Conservation (phyloP, 2,888 invertebrate species). For the Pandemis heparana region DNA sequence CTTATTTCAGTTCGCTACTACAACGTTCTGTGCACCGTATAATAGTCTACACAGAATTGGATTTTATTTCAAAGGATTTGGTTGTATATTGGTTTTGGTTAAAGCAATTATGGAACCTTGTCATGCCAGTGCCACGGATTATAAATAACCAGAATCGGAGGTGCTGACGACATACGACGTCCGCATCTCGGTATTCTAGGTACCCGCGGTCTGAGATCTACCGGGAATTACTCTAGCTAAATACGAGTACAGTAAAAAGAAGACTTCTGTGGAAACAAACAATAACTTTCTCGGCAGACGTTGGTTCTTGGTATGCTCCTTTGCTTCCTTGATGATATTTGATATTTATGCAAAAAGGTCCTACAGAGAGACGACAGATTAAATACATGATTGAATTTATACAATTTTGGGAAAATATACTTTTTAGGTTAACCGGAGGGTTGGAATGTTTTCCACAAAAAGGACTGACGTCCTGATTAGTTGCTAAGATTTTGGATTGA, state of each 20-base stretch:
- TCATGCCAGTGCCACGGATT: slow-evolving; percentile 19
- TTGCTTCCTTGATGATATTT: too few relatives aligned
- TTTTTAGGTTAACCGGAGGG: too few relatives aligned
- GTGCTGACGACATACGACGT: slow-evolving; percentile 30
- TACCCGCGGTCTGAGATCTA: slow-evolving; percentile 3
- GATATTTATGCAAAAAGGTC: too few relatives aligned
- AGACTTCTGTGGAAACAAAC: too few relatives aligned
- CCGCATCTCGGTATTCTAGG: slow-evolving; percentile 22
- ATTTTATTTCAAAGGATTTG: not conserved
- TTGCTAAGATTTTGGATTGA: too few relatives aligned
- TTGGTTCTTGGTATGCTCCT: too few relatives aligned
- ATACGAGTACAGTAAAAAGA: too few relatives aligned
- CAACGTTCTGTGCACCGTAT: not conserved
- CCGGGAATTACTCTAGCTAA: not conserved
- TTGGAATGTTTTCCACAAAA: too few relatives aligned
- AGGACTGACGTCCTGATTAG: too few relatives aligned
- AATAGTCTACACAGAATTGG: not conserved
- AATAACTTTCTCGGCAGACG: not conserved
- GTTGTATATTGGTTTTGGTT: not conserved
- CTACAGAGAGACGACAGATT: too few relatives aligned
- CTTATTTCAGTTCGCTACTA: not conserved
- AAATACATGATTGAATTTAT: too few relatives aligned
- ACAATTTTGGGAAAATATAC: too few relatives aligned
- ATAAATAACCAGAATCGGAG: slow-evolving; percentile 36
- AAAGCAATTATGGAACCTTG: not conserved